Evolutionary conservation across 2,888 invertebrate species (phyloP), one percentile per base, ranked within the genome.

Genomic region (Lepidocyrtinus sp.): DNA sequence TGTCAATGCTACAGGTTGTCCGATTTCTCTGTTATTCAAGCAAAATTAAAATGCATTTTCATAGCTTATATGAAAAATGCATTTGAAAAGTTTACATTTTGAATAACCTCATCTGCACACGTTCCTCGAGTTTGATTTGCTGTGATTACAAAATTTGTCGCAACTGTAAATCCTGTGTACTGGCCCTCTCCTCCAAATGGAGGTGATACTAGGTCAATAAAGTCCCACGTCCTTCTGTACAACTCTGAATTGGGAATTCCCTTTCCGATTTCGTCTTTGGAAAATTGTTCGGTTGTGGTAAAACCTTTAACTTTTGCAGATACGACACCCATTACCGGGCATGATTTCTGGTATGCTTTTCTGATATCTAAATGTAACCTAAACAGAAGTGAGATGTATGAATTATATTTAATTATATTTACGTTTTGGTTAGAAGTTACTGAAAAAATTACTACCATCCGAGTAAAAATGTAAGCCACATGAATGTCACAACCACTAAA

Each of bases 251-350:
- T 73, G 15, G 71, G 45, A 0, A 85, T 81, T 21, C 19, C 26
- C 12, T 0, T 12, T 1, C 67, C 69, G 7, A 86, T 64, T 19
- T 84, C 82, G 3, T 81, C 80, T 45, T 86, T 82, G 36, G 83
- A 59, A 0, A 85, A 75, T 50, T 76, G 45, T 50, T 87, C 87
- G 3, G 89, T 89, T 65, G 86, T 88, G 0, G 88, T 87, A 1
- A 90, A 88, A 2, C 91, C 91, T 86, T 91, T 91, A 5, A 91
- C 87, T 87, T 91, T 91, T 2, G 89, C 89, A 5, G 89, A 89
- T 1, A 90, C 88, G 0, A 81, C 78, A 2, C 83, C 83, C 55
- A 72, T 69, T n/a, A 81, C 76, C 1, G 81, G 79, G 62, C 83
- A 83, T 12, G 73, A 67, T 22, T 79, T 81, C 24, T 83, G 83